Base-by-base conservation (phyloP, 2,797 vertebrate genomes). In the Masticophis lateralis region DNA sequence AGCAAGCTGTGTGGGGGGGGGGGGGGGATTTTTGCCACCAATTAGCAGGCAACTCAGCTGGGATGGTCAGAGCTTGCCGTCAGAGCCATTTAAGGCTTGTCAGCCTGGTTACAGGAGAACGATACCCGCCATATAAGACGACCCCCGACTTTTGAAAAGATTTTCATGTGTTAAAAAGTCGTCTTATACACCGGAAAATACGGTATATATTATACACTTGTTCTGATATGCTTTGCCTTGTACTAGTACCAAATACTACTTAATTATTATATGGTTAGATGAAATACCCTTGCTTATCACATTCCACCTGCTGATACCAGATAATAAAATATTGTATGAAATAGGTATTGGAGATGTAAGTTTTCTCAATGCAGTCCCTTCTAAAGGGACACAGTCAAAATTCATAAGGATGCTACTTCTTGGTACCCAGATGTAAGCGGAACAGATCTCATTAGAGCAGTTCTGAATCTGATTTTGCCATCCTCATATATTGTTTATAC, bases 251-350 rank as follows among this genome's bases (percentile, higher is more conserved):
- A 32, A 32, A 56, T 8, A 14, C 60, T 96, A 92, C 7, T 90
- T 43, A 56, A 25, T 93, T 20, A 10, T 61, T 51, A 69, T 87
- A 94, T 94, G 66, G 69, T 59, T 59, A 32, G 56, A 69, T 86
- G 22, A 43, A n/a, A 32, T 51, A 51, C 28, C 6, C 8, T 56
- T 63, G 6, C 22, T 86, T 22, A 88, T 18, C 7, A 61, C 14
- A 20, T 27, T 37, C 27, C 43, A 32, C 18, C 37, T 55, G 9
- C 25, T 28, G 53, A 43, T 91, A n/a, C 37, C 88, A 87, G 1
- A 10, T 88, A n/a, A 53, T 89, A 55, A 37, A 25, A 53, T 86
- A 2, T 79, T 60, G 28, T 18, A 43, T 91, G 56, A 93, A 86
- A 56, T 63, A 27, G 5, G 3, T 55, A 51, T n/a, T 91, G 55